A percentile compares a stretch with the other conserved stretches of the same genome.
These are phyloP conservation scores for Phrynocephalus guinanensis DNA, from an alignment of 2,797 vertebrate species.

Conservation along the genomic window DNA sequence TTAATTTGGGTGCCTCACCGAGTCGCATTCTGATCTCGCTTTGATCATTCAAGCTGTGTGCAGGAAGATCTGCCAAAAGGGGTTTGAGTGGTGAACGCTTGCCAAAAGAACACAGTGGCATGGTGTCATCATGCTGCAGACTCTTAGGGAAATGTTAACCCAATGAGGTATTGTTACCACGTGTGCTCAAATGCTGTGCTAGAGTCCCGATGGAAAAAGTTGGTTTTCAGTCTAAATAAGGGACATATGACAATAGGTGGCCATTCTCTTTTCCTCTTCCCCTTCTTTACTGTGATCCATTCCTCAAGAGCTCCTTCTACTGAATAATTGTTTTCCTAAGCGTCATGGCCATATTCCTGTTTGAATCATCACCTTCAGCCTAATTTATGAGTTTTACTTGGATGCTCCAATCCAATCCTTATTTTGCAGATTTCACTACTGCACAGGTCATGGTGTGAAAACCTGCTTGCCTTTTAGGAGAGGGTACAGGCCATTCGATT, in stretches of 20 bases:
- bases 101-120: constrained; percentile 59
- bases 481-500: neutral
- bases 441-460: neutral
- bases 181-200: neutral
- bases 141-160: constrained; percentile 64
- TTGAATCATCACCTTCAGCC: constrained; percentile 11
- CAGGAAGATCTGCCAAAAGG: constrained; percentile 49
- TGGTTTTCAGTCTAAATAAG: neutral
- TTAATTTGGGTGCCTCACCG: constrained; percentile 56
- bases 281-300: constrained; percentile 25
- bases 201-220: neutral
- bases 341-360: neutral
- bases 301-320: constrained; percentile 40
- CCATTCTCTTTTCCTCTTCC: constrained; percentile 15
- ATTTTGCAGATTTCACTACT: constrained; percentile 13
- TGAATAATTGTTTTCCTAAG: constrained; percentile 26
- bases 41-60: constrained; percentile 16
- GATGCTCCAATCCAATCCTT: neutral
- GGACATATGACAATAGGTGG: neutral
- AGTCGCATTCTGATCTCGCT: constrained; percentile 15
- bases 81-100: constrained; percentile 71
- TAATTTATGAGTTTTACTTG: constrained; percentile 16
- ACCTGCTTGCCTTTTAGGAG: neutral
- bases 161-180: constrained; percentile 39
- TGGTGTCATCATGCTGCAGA: constrained; percentile 57